phyloP scores from a whole-genome alignment of 2,113 vertebrate genomes.

The Pelobates fuscus region DNA sequence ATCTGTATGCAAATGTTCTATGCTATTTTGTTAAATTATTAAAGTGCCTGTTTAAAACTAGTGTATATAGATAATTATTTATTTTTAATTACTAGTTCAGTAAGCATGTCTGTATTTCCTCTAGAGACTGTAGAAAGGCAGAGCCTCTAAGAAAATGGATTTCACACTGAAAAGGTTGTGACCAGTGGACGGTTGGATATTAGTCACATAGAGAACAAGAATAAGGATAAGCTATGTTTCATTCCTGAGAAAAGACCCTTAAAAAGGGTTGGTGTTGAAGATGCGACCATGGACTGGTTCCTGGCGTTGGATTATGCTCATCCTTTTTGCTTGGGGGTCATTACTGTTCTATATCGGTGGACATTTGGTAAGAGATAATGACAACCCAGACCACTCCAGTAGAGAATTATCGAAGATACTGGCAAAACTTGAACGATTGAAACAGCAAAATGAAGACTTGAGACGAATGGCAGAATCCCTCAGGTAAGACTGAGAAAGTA shows the following conservation, averaged over 20 bases:
- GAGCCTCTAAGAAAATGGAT: background rate
- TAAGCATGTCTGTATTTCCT: no score
- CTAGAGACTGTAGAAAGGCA: no score
- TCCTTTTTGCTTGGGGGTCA: constrained; percentile 97
- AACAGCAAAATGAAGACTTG: constrained; percentile 97
- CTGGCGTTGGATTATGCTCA: constrained; percentile 99
- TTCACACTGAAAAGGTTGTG: constrained; percentile 55
- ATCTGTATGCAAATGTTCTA: no score
- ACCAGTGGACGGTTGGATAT: constrained; percentile 49
- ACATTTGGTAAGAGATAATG: constrained; percentile 93
- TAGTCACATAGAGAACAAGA: constrained; percentile 43
- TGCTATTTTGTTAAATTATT: no score
- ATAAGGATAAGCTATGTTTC: constrained; percentile 64
- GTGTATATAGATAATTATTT: no score
- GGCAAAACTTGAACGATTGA: constrained; percentile 95
- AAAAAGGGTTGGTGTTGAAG: constrained; percentile 74
- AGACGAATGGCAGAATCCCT: constrained; percentile 96
- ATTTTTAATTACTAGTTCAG: no score
- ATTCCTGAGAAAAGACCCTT: constrained; percentile 66
- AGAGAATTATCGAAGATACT: constrained; percentile 96
- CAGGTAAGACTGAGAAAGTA: constrained; percentile 72
- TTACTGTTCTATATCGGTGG: constrained; percentile 97
- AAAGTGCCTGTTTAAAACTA: no score
- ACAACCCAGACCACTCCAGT: constrained; percentile 93
- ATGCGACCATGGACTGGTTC: constrained; percentile 98